Conservation (phyloP, 2,888 invertebrate species). For the Cancer borealis region DNA sequence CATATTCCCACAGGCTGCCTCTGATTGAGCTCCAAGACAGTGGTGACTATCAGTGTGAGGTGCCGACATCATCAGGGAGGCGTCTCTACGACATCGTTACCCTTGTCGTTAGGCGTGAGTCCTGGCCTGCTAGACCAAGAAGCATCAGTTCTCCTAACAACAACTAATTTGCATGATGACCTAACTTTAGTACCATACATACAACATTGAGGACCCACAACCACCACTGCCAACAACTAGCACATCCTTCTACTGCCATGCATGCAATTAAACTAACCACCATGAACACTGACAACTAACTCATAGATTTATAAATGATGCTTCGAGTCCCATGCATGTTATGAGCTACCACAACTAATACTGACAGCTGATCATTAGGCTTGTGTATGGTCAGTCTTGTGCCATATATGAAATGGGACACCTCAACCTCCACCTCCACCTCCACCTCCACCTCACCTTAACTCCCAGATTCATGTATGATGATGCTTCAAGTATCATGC, state of each 20-base stretch:
- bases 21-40: conserved; percentile 60
- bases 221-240: not conserved
- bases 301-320: not conserved
- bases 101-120: conserved; percentile 68
- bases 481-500: not conserved
- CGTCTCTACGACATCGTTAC: conserved; percentile 67
- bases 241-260: not conserved
- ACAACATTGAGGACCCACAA: not conserved
- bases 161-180: conserved; percentile 2
- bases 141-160: not conserved
- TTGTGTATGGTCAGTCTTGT: not conserved
- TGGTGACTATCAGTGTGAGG: conserved; percentile 72
- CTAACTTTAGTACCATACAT: not conserved
- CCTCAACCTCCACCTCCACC: not conserved
- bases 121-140: not conserved
- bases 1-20: conserved; percentile 54
- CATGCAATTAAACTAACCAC: not conserved
- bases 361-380: not conserved
- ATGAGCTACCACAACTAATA: not conserved
- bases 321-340: not conserved
- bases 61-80: conserved; percentile 41
- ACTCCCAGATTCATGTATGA: not conserved
- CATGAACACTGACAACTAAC: not conserved
- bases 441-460: not conserved
- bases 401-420: not conserved